Evolutionary conservation across 2,113 vertebrate genomes (phyloP), one percentile per base, ranked within the genome.

Genomic region (Mormyrus lacerda): DNA sequence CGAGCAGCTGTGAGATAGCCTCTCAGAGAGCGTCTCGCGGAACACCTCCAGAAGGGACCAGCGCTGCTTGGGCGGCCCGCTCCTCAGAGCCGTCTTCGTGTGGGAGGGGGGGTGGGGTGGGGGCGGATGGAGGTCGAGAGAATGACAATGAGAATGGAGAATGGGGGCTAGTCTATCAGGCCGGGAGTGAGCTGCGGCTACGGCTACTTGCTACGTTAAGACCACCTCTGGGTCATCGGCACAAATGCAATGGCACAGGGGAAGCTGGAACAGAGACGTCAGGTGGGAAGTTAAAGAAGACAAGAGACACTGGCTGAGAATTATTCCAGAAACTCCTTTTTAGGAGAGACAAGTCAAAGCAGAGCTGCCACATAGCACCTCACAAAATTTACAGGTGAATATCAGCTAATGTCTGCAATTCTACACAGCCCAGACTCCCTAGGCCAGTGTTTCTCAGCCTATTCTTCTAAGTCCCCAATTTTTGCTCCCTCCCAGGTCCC

Each of bases 41-140:
- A 97, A 96, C 93, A 96, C 94, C 89, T 97, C 96, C 95, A 97
- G 92, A 92, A 97, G 93, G 27, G 96, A 95, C 97, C 96, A 96
- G 85, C 94, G 94, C 1, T 94, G 95, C 90, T 95, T 95, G 92
- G 93, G 89, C 8, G 89, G 92, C 87, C 89, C 90, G 17, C 90
- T 95, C 91, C 87, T 91, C 90, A 94, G 93, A 90, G 94, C 90
- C 48, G 94, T 95, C 94, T 96, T 58, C 44, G 88, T 90, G 89
- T 91, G 92, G 91, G 93, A 89, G 93, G 91, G 93, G 10, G 51
- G n/a, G 44, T 45, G 44, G 53, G n/a, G 65, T 1, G 13, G 31
- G 31, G 27, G 15, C 31, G 35, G 73, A 42, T 76, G 73, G 73
- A 76, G 35, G 88, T 85, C 79, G 87, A 90, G 44, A 93, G 87